Evolutionary conservation across 2,113 vertebrate genomes (phyloP).

Genomic region (Australoheros scitulus): DNA sequence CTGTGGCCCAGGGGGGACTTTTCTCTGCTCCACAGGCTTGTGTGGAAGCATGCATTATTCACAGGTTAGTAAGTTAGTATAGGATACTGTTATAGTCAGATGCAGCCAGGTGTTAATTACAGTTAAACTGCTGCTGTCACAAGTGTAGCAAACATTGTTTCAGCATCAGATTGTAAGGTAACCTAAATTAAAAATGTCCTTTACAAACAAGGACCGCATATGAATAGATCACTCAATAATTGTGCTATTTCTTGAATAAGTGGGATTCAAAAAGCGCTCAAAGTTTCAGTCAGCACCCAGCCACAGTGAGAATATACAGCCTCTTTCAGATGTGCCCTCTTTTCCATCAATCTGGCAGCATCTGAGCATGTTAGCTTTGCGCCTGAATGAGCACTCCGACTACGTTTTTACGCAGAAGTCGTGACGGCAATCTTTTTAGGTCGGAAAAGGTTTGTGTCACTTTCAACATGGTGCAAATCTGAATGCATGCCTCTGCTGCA

Average conservation of each 20-base stretch:
- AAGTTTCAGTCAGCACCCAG: constrained; percentile 44
- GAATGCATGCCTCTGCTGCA: neutral
- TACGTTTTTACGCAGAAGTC: neutral
- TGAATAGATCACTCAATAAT: constrained; percentile 34
- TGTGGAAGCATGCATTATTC: constrained; percentile 11
- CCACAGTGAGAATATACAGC: constrained; percentile 34
- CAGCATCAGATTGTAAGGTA: constrained; percentile 34
- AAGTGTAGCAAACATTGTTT: constrained; percentile 37
- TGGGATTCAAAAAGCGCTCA: constrained; percentile 36
- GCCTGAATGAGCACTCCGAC: neutral
- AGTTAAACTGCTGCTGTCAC: constrained; percentile 35
- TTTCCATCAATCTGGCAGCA: neutral
- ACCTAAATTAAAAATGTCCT: constrained; percentile 36
- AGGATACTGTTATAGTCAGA: constrained; percentile 35
- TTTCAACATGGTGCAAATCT: neutral
- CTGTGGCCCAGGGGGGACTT: neutral
- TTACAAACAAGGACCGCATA: constrained; percentile 36
- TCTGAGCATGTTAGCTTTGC: neutral
- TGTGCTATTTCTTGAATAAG: constrained; percentile 64
- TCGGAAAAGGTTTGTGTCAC: neutral
- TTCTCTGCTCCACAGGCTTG: neutral
- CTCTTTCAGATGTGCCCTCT: constrained; percentile 16
- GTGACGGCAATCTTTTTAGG: neutral
- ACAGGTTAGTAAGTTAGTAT: constrained; percentile 62
- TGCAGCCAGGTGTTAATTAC: constrained; percentile 22